These are phyloP conservation scores for Drosophila arawakana DNA, from an alignment of 1,140 invertebrate species.

Conservation along the genomic window DNA sequence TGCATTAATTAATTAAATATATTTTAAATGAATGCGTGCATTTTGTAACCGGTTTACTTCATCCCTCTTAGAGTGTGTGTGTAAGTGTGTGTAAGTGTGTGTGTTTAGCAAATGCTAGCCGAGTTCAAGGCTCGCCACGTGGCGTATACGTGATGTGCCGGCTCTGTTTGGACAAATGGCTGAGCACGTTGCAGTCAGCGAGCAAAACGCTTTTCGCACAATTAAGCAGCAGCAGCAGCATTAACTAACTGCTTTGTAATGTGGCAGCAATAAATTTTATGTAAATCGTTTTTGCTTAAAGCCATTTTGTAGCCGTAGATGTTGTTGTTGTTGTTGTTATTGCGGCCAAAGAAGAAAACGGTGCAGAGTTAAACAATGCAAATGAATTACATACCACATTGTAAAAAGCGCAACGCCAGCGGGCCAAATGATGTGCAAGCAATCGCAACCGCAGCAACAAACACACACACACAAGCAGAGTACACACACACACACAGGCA, in stretches of 20 bases:
- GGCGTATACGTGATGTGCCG: constrained; percentile 74
- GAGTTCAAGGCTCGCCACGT: constrained; percentile 80
- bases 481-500: neutral
- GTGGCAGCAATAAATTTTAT: constrained; percentile 83
- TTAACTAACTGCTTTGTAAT: constrained; percentile 80
- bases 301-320: constrained; percentile 30
- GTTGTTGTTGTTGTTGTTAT: constrained; percentile 30
- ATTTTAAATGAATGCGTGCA: constrained; percentile 6
- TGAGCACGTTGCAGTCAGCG: constrained; percentile 42
- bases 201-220: constrained; percentile 70
- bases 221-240: constrained; percentile 65
- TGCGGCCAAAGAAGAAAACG: constrained; percentile 66
- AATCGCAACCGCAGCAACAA: constrained; percentile 47
- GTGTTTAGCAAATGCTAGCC: constrained; percentile 19
- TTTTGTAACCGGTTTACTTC: constrained; percentile 42
- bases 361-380: constrained; percentile 76
- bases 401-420: constrained; percentile 42
- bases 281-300: constrained; percentile 71
- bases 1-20: constrained; percentile 16
- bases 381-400: constrained; percentile 70
- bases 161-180: constrained; percentile 47
- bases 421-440: constrained; percentile 72
- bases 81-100: neutral
- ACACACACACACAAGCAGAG: constrained; percentile 21
- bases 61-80: constrained; percentile 4